Base-by-base conservation (phyloP, 1,140 invertebrate genomes). In the Pachypeltis micranthus region DNA sequence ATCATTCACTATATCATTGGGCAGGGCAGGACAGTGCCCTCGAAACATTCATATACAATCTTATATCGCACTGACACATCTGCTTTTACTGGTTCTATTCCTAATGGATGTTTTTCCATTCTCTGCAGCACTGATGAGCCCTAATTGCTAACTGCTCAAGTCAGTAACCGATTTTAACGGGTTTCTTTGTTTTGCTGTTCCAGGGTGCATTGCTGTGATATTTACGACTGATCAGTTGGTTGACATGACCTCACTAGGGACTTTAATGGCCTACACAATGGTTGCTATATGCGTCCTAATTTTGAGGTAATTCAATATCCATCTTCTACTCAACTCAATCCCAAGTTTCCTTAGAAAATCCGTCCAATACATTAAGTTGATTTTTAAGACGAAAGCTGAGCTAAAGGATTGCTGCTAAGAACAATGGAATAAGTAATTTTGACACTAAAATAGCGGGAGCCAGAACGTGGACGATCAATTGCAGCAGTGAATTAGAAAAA, bases 191-290 rank as follows among this genome's bases (percentile, higher is more conserved):
- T 82, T 12, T 78, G 79, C 51, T 28, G 19, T 62, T 55, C 51
- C 75, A 83, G 91, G 85, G 51, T 61, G 84, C 1, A 90, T 96
- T 82, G 87, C 92, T 0, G 81, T 87, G 16, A 71, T 96, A 21
- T 95, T 96, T 72, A 83, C 94, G 72, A 72, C 95, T 34, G 80
- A 87, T n/a, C 87, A 92, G 71, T 75, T 96, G 21, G 90, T 96
- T n/a, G 88, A 93, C 69, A 92, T 97, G 85, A 91, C 96, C 82
- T 93, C 91, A 0, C 94, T 97, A 68, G 93, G 93, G 60, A 96
- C 93, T 0, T 74, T 97, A 0, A 77, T 96, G 59, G 93, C 93
- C 0, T 96, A 96, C 71, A 88, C 90, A 2, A 85, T 96, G 47
- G 93, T 96, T 0, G 88, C 91, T 12, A 80, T 88, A 44, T 93